A percentile compares a stretch with the other conserved stretches of the same genome.
These are phyloP conservation scores for Dendrolimus houi DNA, from an alignment of 2,888 invertebrate genomes.

Conservation along the genomic window DNA sequence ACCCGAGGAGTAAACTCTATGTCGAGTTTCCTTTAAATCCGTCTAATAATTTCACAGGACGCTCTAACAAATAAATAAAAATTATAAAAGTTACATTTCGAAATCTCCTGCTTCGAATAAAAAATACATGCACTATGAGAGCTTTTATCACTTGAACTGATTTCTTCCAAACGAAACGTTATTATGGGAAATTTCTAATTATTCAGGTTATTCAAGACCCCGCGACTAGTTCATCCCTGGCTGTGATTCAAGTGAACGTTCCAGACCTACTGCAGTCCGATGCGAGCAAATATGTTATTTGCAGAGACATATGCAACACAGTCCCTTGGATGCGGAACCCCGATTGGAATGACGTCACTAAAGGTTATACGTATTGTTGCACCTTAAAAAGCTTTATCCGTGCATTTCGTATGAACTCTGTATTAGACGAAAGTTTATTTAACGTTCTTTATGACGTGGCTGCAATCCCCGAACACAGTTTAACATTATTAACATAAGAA, in stretches of 20 bases:
- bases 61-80: too few relatives aligned
- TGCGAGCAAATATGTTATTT: slow-evolving; percentile 20
- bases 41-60: too few relatives aligned
- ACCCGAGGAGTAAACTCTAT: too few relatives aligned
- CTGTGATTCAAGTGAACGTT: slow-evolving; percentile 44
- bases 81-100: too few relatives aligned
- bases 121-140: too few relatives aligned
- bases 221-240: slow-evolving; percentile 25
- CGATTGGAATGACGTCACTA: slow-evolving; percentile 25
- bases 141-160: too few relatives aligned
- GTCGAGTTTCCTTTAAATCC: too few relatives aligned
- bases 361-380: slow-evolving; percentile 45
- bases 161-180: too few relatives aligned
- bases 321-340: slow-evolving; percentile 30
- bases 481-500: neutral
- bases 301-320: slow-evolving; percentile 33
- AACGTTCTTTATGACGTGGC: neutral
- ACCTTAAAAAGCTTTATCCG: slow-evolving; percentile 28
- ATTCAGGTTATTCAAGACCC: slow-evolving; percentile 41
- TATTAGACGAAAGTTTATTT: slow-evolving; percentile 14
- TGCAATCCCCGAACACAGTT: neutral
- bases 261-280: slow-evolving; percentile 27
- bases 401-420: slow-evolving; percentile 18
- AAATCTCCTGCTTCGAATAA: too few relatives aligned
- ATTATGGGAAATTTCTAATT: neutral